Evolutionary conservation across 2,888 invertebrate genomes (phyloP).

Genomic region (Zaprionus lineosus): DNA sequence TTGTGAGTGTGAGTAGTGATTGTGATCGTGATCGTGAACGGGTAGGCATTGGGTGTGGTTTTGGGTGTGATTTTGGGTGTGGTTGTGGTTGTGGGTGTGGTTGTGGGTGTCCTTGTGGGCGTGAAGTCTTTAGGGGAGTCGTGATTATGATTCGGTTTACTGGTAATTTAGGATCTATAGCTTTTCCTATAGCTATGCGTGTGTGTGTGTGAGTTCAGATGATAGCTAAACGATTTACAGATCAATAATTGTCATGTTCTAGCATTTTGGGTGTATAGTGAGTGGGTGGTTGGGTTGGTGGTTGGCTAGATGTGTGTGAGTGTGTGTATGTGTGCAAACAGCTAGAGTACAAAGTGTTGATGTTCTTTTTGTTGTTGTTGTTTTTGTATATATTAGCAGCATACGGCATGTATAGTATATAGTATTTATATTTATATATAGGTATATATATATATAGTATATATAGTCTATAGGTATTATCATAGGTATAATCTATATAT

Average conservation of each 20-base stretch:
- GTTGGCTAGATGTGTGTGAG: conserved; percentile 10
- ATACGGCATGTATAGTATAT: conserved; percentile 32
- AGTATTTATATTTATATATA: conserved; percentile 15
- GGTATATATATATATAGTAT: conserved; percentile 42
- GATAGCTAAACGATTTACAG: conserved; percentile 43
- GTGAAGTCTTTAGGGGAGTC: no score
- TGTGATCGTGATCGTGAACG: conserved; percentile 31
- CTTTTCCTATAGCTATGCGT: conserved; percentile 23
- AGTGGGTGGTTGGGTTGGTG: conserved; percentile 19
- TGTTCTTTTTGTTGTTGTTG: no score
- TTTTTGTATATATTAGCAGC: conserved; percentile 3
- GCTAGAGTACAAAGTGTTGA: conserved; percentile 58
- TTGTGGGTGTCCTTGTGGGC: conserved; percentile 33
- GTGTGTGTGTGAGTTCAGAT: neutral
- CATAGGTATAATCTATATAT: conserved; percentile 44
- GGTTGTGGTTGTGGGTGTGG: conserved; percentile 49
- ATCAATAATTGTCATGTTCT: conserved; percentile 42
- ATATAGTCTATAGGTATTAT: conserved; percentile 45
- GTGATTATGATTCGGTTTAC: conserved; percentile 14
- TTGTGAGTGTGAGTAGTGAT: conserved; percentile 32
- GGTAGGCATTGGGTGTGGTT: conserved; percentile 19
- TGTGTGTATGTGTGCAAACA: conserved; percentile 45
- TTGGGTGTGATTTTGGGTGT: conserved; percentile 16
- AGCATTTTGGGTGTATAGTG: neutral
- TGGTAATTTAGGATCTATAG: conserved; percentile 26